Evolutionary conservation across 2,797 vertebrate genomes (phyloP).

Genomic region (Aphelocoma californica): DNA sequence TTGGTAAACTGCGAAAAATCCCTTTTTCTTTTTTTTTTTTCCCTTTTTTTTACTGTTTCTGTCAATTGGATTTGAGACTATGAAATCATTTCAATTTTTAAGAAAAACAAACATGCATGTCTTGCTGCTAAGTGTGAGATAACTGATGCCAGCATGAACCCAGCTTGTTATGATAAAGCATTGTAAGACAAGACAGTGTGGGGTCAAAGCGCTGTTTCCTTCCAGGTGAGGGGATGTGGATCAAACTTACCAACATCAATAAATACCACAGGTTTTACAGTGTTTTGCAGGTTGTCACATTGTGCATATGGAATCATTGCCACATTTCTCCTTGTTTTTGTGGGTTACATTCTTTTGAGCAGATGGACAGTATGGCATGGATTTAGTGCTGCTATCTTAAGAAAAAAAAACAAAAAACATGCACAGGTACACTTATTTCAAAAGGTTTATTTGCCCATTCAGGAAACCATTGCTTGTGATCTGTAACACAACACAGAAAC

Average conservation of each 20-base stretch:
- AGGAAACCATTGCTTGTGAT: slow-evolving; percentile 74
- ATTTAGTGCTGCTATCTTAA: slow-evolving; percentile 74
- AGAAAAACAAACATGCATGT: slow-evolving; percentile 27
- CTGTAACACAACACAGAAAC: slow-evolving; percentile 78
- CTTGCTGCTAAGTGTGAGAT: slow-evolving; percentile 63
- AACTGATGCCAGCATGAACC: slow-evolving; percentile 54
- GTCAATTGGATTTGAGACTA: slow-evolving; percentile 24
- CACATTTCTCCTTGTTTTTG: slow-evolving; percentile 34
- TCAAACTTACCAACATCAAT: not conserved
- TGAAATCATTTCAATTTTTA: slow-evolving; percentile 9
- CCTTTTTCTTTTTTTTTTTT: no score
- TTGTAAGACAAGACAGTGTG: slow-evolving; percentile 15
- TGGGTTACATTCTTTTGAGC: slow-evolving; percentile 30
- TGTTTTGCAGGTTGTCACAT: slow-evolving; percentile 29
- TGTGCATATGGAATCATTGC: slow-evolving; percentile 40
- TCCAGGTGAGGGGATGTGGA: not conserved
- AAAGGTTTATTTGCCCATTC: slow-evolving; percentile 61
- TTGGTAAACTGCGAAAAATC: not conserved
- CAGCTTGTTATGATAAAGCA: slow-evolving; percentile 33
- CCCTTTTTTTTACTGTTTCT: not conserved
- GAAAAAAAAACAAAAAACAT: slow-evolving; percentile 11
- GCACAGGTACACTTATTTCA: slow-evolving; percentile 74
- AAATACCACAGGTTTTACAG: slow-evolving; percentile 32
- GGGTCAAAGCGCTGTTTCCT: slow-evolving; percentile 24
- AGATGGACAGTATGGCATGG: slow-evolving; percentile 65